Evolutionary conservation across 2,888 invertebrate genomes (phyloP).

Genomic region (Caenorhabditis panamensis): DNA sequence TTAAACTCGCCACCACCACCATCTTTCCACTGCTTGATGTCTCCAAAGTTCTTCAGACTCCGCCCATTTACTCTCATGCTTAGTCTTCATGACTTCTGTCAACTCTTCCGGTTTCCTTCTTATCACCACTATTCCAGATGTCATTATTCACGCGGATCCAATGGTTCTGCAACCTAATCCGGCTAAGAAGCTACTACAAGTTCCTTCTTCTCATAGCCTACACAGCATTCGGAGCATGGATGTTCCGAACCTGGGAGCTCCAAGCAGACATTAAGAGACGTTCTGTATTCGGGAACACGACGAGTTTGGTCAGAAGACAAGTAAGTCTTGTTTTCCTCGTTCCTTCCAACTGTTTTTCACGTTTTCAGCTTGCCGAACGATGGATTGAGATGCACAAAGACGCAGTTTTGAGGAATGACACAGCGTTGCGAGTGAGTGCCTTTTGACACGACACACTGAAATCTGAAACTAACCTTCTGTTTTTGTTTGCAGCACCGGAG

Average conservation of each 20-base stretch:
- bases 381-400: constrained; percentile 57
- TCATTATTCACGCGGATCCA: constrained; percentile 38
- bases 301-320: constrained; percentile 62
- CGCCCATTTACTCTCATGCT: constrained; percentile 8
- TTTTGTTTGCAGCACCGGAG: constrained; percentile 65
- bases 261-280: constrained; percentile 56
- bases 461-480: constrained; percentile 12
- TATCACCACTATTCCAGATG: constrained; percentile 28
- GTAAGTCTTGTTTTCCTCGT: constrained; percentile 30
- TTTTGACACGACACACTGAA: not conserved
- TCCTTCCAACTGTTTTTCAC: not conserved
- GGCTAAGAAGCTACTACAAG: constrained; percentile 62
- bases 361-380: constrained; percentile 37
- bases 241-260: constrained; percentile 73
- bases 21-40: constrained; percentile 19
- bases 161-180: constrained; percentile 47
- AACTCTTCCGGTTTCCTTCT: not conserved
- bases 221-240: constrained; percentile 75
- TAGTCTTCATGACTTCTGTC: not conserved
- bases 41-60: constrained; percentile 10
- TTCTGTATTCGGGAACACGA: constrained; percentile 32
- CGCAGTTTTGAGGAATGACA: constrained; percentile 44
- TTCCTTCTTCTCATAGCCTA: constrained; percentile 71
- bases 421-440: constrained; percentile 24
- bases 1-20: constrained; percentile 36